Base-by-base conservation (phyloP, 2,113 vertebrate species). In the Ctenodactylus gundi region DNA sequence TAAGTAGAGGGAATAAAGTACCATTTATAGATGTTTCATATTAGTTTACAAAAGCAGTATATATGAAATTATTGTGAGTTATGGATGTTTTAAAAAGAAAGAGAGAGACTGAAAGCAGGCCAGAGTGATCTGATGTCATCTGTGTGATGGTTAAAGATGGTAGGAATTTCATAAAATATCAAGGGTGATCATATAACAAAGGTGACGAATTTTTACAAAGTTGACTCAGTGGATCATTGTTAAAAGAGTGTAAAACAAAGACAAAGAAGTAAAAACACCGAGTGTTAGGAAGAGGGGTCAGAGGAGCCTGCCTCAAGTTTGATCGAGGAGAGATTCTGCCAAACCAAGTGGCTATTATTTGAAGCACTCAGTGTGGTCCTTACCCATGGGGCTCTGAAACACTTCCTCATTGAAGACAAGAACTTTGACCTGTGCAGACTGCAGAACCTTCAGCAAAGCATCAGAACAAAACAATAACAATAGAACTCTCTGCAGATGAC, bases 81-180 rank as follows among this genome's bases (percentile, higher is more conserved):
- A 67, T 31, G 81, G 65, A 60, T 46, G 65, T 14, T 68, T 70
- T 83, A 53, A 95, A 83, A 82, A 76, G n/a, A 85, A 86, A 90
- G 57, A 77, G 29, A 53, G 36, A 78, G 17, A 36, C 58, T 36
- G 15, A 65, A 85, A 31, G 31, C 80, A 84, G 44, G 7, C n/a
- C 18, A 73, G 36, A 10, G 18, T 44, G 29, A 65, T 55, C 29
- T 85, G 21, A 85, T 49, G 65, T 75, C 17, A 41, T 20, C 20
- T 65, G 14, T 46, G 34, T 7, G 39, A 55, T 34, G n/a, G 46
- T 65, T 18, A 20, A 11, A 39, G 51, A 20, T 62, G n/a, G 72
- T 27, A n/a, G n/a, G 49, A 68, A 27, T 68, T 67, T 78, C 17
- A 58, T 58, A 17, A 49, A 41, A 31, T 73, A 49, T 31, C 51